phyloP scores from a whole-genome alignment of 2,888 invertebrate species.

The Hydrotaea cyrtoneurina region DNA sequence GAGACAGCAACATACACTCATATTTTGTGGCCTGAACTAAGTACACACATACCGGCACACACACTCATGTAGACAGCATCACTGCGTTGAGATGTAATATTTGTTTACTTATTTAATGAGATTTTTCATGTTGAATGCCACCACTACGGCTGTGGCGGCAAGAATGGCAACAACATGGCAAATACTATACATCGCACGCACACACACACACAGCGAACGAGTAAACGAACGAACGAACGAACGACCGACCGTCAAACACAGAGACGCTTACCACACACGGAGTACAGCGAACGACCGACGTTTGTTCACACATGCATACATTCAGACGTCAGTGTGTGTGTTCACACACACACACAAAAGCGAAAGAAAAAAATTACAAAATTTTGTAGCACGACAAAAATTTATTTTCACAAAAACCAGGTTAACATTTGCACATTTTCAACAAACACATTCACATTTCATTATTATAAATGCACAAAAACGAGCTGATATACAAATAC shows the following conservation, averaged over 20 bases:
- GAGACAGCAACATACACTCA: no score
- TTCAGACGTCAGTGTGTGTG: background rate
- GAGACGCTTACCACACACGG: no score
- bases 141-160: background rate
- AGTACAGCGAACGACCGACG: background rate
- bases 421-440: constrained; percentile 64
- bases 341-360: no score
- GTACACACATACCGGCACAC: background rate
- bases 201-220: constrained; percentile 2
- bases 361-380: background rate
- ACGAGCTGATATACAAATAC: constrained; percentile 6
- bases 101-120: constrained; percentile 29
- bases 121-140: constrained; percentile 3
- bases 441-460: constrained; percentile 39
- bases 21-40: no score
- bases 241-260: background rate
- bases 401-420: constrained; percentile 58
- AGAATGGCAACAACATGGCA: background rate
- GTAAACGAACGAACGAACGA: background rate
- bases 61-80: background rate
- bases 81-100: background rate
- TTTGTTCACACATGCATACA: background rate
- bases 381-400: constrained; percentile 27
- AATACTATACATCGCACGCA: background rate
- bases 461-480: constrained; percentile 57